Percentiles rank a stretch among this genome's conserved stretches.
These are phyloP conservation scores for Diogma glabrata DNA, from an alignment of 2,888 invertebrate species.

Conservation along the genomic window DNA sequence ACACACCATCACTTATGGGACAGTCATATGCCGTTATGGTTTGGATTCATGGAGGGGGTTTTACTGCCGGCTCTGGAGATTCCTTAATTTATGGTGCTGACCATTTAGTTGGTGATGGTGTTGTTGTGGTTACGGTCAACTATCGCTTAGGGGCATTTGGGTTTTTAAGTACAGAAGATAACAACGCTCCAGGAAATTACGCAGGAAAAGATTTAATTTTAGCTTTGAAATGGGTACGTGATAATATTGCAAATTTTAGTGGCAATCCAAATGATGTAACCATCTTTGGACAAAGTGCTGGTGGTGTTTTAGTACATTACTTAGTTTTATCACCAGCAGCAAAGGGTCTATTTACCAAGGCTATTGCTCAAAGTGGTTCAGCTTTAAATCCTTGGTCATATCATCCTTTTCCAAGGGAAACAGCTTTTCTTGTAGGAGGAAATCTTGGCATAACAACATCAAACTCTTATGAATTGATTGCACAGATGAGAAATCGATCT, in stretches of 20 bases:
- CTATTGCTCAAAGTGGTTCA: slow-evolving; percentile 55
- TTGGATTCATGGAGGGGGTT: slow-evolving; percentile 17
- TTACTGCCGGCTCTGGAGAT: slow-evolving; percentile 14
- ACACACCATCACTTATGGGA: slow-evolving; percentile 12
- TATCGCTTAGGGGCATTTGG: slow-evolving; percentile 36
- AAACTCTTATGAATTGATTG: slow-evolving; percentile 24
- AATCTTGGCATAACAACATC: slow-evolving; percentile 47
- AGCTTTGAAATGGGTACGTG: slow-evolving; percentile 53
- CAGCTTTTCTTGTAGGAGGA: slow-evolving; percentile 44
- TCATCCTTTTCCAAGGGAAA: slow-evolving; percentile 43
- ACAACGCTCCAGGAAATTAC: slow-evolving; percentile 53
- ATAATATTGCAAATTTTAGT: slow-evolving; percentile 54
- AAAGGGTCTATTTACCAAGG: slow-evolving; percentile 46
- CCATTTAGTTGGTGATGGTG: slow-evolving; percentile 14
- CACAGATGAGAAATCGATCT: slow-evolving; percentile 8
- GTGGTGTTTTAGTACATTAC: slow-evolving; percentile 15
- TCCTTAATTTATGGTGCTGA: slow-evolving; percentile 16
- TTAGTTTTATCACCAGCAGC: slow-evolving; percentile 13
- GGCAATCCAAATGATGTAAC: slow-evolving; percentile 57
- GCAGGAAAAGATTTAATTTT: slow-evolving; percentile 58
- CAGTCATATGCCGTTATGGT: slow-evolving; percentile 13
- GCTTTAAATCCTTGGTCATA: slow-evolving; percentile 47
- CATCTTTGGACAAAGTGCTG: slow-evolving; percentile 38
- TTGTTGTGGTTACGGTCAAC: slow-evolving; percentile 16
- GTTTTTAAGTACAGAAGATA: slow-evolving; percentile 58